phyloP scores from a whole-genome alignment of 2,797 vertebrate genomes.

The Channallabes apus region DNA sequence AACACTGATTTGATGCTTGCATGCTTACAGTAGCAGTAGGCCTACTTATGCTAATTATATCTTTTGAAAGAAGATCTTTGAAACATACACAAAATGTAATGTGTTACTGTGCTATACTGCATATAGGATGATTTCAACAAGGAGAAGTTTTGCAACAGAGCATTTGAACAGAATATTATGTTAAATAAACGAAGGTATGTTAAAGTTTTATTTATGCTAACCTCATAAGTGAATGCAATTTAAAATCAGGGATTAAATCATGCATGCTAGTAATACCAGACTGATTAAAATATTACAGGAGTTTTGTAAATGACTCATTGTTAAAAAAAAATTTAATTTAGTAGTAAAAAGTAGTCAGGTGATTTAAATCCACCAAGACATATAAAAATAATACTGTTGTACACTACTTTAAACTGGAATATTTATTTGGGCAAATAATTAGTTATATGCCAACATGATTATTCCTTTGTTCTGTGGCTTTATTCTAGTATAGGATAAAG shows the following conservation, averaged over 20 bases:
- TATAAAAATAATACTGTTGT: neutral
- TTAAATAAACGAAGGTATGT: neutral
- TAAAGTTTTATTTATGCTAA: neutral
- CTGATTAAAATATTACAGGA: neutral
- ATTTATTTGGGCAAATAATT: neutral
- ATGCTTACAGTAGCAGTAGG: neutral
- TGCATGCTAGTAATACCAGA: neutral
- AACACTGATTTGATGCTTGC: neutral
- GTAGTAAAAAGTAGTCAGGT: neutral
- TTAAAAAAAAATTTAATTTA: neutral
- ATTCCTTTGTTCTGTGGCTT: neutral
- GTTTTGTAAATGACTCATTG: neutral
- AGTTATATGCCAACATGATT: neutral
- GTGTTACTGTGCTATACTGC: neutral
- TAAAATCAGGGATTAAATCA: neutral
- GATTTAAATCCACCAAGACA: neutral
- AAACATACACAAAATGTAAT: neutral
- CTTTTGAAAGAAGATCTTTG: neutral
- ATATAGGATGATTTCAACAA: neutral
- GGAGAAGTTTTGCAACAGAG: neutral
- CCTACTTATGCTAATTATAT: neutral
- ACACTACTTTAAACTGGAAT: neutral
- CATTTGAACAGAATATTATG: neutral
- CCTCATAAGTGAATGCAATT: neutral
- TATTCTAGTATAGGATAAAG: neutral